Evolutionary conservation across 2,113 vertebrate genomes (phyloP).

Genomic region (Lampris megalopsis): DNA sequence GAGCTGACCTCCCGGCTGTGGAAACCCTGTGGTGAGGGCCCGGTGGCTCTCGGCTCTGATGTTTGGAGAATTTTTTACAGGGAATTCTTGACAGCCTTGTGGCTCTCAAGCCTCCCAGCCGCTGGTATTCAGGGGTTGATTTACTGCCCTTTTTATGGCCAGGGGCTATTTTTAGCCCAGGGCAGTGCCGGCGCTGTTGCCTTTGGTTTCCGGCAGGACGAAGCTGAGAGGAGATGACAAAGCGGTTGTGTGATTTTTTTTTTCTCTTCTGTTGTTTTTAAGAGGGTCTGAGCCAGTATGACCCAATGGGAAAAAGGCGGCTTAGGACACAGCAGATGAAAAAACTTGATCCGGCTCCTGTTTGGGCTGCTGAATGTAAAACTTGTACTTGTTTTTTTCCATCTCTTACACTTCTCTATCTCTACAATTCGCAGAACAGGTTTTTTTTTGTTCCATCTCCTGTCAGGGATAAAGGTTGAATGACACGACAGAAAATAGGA

Average conservation of each 20-base stretch:
- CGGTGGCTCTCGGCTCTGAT: constrained; percentile 7
- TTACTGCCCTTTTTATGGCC: constrained; percentile 41
- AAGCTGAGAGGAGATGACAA: constrained; percentile 30
- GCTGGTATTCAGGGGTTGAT: constrained; percentile 36
- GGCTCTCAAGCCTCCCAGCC: constrained; percentile 12
- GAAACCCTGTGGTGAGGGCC: constrained; percentile 14
- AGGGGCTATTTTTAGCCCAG: constrained; percentile 64
- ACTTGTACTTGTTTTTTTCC: no score
- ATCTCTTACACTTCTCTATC: no score
- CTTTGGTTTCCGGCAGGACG: constrained; percentile 41
- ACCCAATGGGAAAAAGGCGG: no score
- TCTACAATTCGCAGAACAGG: no score
- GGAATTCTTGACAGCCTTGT: constrained; percentile 31
- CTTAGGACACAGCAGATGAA: no score
- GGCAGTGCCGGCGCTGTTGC: constrained; percentile 7
- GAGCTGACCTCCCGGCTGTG: neutral
- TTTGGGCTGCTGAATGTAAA: no score
- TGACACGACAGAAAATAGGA: no score
- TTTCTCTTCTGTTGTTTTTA: no score
- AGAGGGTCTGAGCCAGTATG: no score
- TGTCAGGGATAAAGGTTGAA: no score
- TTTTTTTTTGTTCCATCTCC: no score
- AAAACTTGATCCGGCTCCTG: no score
- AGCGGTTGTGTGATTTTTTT: constrained; percentile 32
- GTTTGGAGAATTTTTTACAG: constrained; percentile 16